Evolutionary conservation across 1,140 invertebrate species (phyloP).

Genomic region (Cotesia chilonis): DNA sequence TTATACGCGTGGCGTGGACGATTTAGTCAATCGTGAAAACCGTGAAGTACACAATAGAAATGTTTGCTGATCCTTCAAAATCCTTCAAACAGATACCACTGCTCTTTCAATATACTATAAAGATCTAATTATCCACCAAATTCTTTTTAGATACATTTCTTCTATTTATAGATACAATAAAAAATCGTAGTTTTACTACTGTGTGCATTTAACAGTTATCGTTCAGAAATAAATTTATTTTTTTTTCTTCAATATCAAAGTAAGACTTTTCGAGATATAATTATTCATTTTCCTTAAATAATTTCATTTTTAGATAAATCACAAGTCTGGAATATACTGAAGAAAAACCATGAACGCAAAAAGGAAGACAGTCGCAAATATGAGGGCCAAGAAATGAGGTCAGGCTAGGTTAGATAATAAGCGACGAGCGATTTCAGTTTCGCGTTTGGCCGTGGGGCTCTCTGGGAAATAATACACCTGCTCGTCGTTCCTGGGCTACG

Average conservation of each 20-base stretch:
- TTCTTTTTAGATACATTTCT: neutral
- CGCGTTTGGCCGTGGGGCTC: constrained; percentile 57
- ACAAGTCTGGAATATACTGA: constrained; percentile 23
- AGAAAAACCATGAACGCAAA: neutral
- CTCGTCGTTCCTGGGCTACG: constrained; percentile 54
- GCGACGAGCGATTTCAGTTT: constrained; percentile 51
- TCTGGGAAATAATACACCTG: constrained; percentile 61
- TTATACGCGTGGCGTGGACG: constrained; percentile 29
- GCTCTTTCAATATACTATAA: constrained; percentile 16
- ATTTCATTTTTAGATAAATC: too few relatives aligned
- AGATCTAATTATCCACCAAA: constrained; percentile 32
- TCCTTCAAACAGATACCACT: constrained; percentile 24
- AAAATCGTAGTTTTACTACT: neutral
- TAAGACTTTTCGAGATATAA: too few relatives aligned
- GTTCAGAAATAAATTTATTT: too few relatives aligned
- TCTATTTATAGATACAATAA: neutral
- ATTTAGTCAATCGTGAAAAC: constrained; percentile 30
- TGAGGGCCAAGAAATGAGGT: constrained; percentile 18
- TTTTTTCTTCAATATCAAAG: too few relatives aligned
- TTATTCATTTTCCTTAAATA: too few relatives aligned
- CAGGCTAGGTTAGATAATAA: constrained; percentile 42
- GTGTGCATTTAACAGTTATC: neutral
- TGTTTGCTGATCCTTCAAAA: constrained; percentile 23
- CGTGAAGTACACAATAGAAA: constrained; percentile 28
- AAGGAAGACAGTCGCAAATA: neutral